Percentiles rank a stretch among this genome's conserved stretches.
phyloP scores from a whole-genome alignment of 2,888 invertebrate genomes.

The Diarsia mendica region DNA sequence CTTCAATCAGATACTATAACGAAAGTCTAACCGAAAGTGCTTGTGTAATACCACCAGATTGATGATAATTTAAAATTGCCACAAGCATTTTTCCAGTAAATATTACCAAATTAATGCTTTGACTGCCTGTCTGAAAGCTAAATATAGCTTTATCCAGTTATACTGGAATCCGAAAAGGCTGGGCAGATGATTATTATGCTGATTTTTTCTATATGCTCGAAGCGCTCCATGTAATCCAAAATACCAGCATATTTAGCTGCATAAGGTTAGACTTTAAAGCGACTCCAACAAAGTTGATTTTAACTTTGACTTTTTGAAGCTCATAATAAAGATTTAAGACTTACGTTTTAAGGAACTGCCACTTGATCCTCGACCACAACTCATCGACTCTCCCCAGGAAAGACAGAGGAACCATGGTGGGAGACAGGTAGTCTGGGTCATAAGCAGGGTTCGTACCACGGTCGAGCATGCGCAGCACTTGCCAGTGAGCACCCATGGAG shows the following conservation, averaged over 20 bases:
- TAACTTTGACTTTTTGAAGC: too few species aligned
- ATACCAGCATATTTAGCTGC: background rate
- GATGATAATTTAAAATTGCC: background rate
- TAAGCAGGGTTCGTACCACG: slow-evolving; percentile 74
- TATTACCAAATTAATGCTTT: too few species aligned
- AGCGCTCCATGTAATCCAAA: background rate
- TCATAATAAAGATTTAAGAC: background rate
- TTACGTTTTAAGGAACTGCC: slow-evolving; percentile 67
- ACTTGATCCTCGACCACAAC: slow-evolving; percentile 65
- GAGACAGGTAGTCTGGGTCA: slow-evolving; percentile 64
- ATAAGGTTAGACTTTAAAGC: background rate
- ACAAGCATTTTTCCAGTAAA: background rate
- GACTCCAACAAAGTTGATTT: background rate
- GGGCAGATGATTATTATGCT: background rate
- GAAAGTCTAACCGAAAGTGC: background rate
- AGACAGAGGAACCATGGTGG: slow-evolving; percentile 65
- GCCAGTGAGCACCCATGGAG: slow-evolving; percentile 74
- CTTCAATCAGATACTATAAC: background rate
- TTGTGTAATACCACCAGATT: background rate
- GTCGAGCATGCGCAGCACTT: slow-evolving; percentile 70
- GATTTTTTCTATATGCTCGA: background rate
- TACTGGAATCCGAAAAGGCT: too few species aligned
- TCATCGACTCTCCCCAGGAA: slow-evolving; percentile 67
- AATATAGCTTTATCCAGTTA: too few species aligned
- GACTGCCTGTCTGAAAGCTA: too few species aligned